These are phyloP conservation scores for Sinocyclocheilus rhinocerous DNA, from an alignment of 2,113 vertebrate species.

Conservation along the genomic window DNA sequence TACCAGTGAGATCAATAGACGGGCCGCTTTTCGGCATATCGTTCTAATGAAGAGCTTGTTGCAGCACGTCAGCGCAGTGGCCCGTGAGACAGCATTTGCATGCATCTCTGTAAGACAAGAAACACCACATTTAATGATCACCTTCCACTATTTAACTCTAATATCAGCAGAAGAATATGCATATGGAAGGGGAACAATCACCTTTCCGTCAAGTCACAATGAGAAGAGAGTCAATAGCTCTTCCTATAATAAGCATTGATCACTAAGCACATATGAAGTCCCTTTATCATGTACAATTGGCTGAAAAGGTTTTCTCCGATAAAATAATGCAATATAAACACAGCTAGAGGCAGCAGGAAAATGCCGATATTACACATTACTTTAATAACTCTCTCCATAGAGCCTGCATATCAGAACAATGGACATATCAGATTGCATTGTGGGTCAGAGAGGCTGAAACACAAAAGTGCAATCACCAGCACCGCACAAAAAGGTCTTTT, in stretches of 20 bases:
- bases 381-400: conserved; percentile 38
- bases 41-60: conserved; percentile 37
- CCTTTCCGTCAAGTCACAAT: conserved; percentile 43
- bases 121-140: not conserved
- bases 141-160: not conserved
- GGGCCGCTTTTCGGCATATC: conserved; percentile 22
- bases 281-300: not conserved
- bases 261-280: conserved; percentile 26
- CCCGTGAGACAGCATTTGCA: conserved; percentile 4
- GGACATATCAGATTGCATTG: conserved; percentile 34
- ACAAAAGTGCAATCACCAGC: conserved; percentile 20
- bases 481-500: not conserved
- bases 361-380: conserved; percentile 37
- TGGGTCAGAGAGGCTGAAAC: conserved; percentile 11
- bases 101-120: not conserved
- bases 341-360: conserved; percentile 33
- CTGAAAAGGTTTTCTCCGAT: not conserved
- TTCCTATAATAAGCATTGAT: conserved; percentile 55
- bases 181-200: conserved; percentile 42
- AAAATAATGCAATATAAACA: conserved; percentile 47
- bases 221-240: conserved; percentile 55
- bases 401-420: conserved; percentile 41
- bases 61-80: conserved; percentile 7
- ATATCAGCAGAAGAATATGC: conserved; percentile 16
- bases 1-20: conserved; percentile 30